Percentiles rank a stretch among this genome's conserved stretches.
These are phyloP conservation scores for Ptychodera flava DNA, from an alignment of 35 echinoderm and acorn worm genomes.

Conservation along the genomic window DNA sequence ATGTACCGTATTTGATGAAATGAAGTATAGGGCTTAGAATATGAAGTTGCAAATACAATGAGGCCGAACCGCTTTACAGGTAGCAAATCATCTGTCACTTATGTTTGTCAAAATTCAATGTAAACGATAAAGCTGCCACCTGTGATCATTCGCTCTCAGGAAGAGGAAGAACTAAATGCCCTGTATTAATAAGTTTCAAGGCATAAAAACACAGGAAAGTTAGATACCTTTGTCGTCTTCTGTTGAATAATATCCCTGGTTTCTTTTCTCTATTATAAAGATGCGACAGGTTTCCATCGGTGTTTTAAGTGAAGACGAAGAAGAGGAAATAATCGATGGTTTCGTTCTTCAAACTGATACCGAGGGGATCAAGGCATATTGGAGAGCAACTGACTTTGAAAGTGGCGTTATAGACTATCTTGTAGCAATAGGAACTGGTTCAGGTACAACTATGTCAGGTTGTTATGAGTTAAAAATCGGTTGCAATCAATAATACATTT, in stretches of 20 bases:
- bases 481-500: background rate
- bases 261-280: background rate
- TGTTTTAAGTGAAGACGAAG: constrained; percentile 15
- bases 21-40: too few relatives aligned
- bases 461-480: background rate
- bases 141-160: too few relatives aligned
- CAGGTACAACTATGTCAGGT: constrained; percentile 14
- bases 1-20: too few relatives aligned
- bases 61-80: background rate
- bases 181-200: too few relatives aligned
- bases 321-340: constrained; percentile 28
- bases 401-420: constrained; percentile 30
- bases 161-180: too few relatives aligned
- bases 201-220: too few relatives aligned
- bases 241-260: background rate
- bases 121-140: too few relatives aligned
- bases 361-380: constrained; percentile 23
- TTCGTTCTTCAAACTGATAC: constrained; percentile 27
- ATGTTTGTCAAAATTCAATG: too few relatives aligned
- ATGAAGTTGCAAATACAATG: too few relatives aligned
- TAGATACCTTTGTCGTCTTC: background rate
- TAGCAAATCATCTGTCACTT: background rate
- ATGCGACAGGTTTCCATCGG: constrained; percentile 5
- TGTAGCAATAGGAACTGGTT: constrained; percentile 26
- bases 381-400: constrained; percentile 24